Percentiles rank a stretch among this genome's conserved stretches.
These are phyloP conservation scores for Sepioteuthis lessoniana DNA, from an alignment of 2,888 invertebrate species.

Conservation along the genomic window DNA sequence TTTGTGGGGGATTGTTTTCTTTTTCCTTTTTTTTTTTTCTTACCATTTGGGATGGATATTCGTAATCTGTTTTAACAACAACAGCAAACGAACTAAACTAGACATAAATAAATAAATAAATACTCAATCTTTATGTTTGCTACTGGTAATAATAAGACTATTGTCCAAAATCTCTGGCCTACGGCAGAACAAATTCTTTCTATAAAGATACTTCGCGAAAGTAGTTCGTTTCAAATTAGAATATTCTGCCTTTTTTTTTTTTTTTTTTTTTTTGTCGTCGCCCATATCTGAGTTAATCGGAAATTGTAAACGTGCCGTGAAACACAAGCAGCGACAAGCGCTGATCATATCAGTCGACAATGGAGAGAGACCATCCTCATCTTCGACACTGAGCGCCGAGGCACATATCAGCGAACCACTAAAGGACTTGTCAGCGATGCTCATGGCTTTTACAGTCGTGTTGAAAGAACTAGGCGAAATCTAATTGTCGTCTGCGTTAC, in stretches of 20 bases:
- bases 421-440: constrained; percentile 33
- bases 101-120: not conserved
- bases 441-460: not conserved
- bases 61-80: not conserved
- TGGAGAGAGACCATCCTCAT: not conserved
- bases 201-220: not conserved
- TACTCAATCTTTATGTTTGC: not conserved
- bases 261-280: not conserved
- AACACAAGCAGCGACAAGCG: not conserved
- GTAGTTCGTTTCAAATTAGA: not conserved
- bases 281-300: constrained; percentile 33
- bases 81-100: not conserved
- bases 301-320: constrained; percentile 14
- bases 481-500: not conserved
- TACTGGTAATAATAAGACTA: not conserved
- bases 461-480: not conserved
- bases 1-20: not conserved
- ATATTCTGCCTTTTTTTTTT: not conserved
- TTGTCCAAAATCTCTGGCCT: not conserved
- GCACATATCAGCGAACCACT: constrained; percentile 16
- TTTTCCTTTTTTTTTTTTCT: not conserved
- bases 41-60: not conserved
- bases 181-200: not conserved
- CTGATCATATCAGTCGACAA: not conserved
- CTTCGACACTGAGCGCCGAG: not conserved